Percentiles rank a stretch among this genome's conserved stretches.
Conservation (phyloP, 2,888 invertebrate genomes). For the Ennomos erosarius region DNA sequence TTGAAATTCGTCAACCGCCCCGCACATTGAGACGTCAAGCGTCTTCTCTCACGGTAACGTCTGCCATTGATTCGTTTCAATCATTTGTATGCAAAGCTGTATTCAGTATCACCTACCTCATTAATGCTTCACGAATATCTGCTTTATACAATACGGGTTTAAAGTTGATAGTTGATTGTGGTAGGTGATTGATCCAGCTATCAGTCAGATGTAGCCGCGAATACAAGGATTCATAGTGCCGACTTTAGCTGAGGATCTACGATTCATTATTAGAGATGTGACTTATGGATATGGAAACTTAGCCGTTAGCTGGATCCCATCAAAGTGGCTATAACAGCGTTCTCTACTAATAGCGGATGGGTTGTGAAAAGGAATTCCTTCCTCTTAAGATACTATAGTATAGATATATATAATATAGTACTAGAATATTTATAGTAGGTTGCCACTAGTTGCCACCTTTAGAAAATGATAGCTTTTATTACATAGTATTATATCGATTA, state of each 20-base stretch:
- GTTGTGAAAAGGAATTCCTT: too few species aligned
- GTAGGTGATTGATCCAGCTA: slow-evolving; percentile 22
- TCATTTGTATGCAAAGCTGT: slow-evolving; percentile 56
- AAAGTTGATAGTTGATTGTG: slow-evolving; percentile 13
- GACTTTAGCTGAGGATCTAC: slow-evolving; percentile 52
- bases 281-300: slow-evolving; percentile 39
- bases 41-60: slow-evolving; percentile 17
- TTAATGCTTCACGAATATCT: slow-evolving; percentile 10
- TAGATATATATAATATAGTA: too few species aligned
- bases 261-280: slow-evolving; percentile 47
- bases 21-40: slow-evolving; percentile 34
- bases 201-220: slow-evolving; percentile 51
- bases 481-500: too few species aligned
- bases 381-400: too few species aligned
- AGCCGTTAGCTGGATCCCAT: slow-evolving; percentile 18
- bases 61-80: slow-evolving; percentile 49
- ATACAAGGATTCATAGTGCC: slow-evolving; percentile 56
- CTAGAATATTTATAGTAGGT: too few species aligned
- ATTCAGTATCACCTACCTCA: slow-evolving; percentile 15
- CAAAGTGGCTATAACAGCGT: too few species aligned
- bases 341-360: too few species aligned
- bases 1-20: slow-evolving; percentile 28
- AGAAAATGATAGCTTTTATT: too few species aligned
- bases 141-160: slow-evolving; percentile 11
- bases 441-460: too few species aligned